These are phyloP conservation scores for Trichonephila clavata DNA, from an alignment of 1,140 invertebrate genomes.

Conservation along the genomic window DNA sequence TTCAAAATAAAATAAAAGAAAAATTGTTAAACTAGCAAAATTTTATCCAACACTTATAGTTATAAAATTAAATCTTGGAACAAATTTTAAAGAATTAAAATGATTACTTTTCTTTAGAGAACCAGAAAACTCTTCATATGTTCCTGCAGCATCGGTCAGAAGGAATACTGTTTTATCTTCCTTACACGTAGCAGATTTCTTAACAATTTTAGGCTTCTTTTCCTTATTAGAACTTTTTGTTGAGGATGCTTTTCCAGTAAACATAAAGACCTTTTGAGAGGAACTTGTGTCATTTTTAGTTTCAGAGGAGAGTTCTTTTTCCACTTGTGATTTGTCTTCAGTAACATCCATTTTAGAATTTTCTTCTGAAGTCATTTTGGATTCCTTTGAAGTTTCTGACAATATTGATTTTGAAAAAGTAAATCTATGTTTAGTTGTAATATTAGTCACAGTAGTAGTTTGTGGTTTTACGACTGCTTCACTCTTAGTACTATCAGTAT, in stretches of 20 bases:
- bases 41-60: too few relatives aligned
- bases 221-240: not conserved
- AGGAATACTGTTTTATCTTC: conserved; percentile 21
- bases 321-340: not conserved
- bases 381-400: not conserved
- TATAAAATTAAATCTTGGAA: too few relatives aligned
- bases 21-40: too few relatives aligned
- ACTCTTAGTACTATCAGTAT: not conserved
- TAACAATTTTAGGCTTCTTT: not conserved
- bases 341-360: not conserved
- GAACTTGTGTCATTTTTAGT: not conserved
- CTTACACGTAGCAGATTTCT: not conserved
- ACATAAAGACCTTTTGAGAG: conserved; percentile 5
- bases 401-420: not conserved
- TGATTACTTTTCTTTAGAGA: conserved; percentile 52
- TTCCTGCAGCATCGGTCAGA: not conserved
- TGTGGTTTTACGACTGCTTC: too few relatives aligned
- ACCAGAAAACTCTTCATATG: conserved; percentile 68
- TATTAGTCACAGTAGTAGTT: too few relatives aligned
- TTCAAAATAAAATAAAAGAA: too few relatives aligned
- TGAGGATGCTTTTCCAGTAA: not conserved
- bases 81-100: not conserved
- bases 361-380: not conserved
- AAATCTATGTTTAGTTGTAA: not conserved
- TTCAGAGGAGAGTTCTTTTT: not conserved